Percentiles rank a stretch among this genome's conserved stretches.
Evolutionary conservation across 30 jellyfish, hydroid and myxozoan species (phyloP).

Genomic region (Rhopilema esculentum): DNA sequence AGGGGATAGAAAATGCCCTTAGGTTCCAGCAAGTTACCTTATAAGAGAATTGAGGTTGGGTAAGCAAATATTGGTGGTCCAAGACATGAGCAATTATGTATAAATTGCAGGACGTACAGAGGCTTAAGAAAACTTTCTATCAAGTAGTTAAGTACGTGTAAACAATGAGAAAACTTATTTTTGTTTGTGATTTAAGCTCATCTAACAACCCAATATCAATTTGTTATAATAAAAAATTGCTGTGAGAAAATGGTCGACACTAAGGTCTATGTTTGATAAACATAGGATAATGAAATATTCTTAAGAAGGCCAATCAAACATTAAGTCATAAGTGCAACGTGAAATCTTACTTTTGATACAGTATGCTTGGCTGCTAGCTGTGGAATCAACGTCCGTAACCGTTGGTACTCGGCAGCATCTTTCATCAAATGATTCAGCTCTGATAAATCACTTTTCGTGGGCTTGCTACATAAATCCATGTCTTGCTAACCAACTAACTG

Average conservation of each 20-base stretch:
- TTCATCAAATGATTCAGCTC: conserved; percentile 9
- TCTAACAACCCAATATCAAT: too few species aligned
- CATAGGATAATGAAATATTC: background rate
- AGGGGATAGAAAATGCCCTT: too few species aligned
- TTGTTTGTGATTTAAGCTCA: too few species aligned
- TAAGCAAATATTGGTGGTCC: too few species aligned
- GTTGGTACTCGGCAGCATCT: conserved; percentile 52
- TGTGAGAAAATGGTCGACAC: background rate
- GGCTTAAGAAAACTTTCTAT: too few species aligned
- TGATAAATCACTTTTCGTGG: background rate
- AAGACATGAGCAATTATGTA: too few species aligned
- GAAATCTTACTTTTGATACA: conserved; percentile 67
- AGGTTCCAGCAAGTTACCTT: background rate
- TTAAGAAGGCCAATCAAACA: background rate
- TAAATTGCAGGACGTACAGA: too few species aligned
- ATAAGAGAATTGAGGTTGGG: background rate
- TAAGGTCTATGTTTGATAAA: background rate
- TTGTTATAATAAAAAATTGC: too few species aligned
- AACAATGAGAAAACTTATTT: background rate
- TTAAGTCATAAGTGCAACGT: background rate
- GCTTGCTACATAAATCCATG: background rate
- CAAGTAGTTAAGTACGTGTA: background rate
- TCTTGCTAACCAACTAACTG: background rate
- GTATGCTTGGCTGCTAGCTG: conserved; percentile 62
- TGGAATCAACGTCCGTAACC: conserved; percentile 62